Percentiles rank a stretch among this genome's conserved stretches.
These are phyloP conservation scores for Whitmania pigra DNA, from an alignment of 1,140 invertebrate species.

Conservation along the genomic window DNA sequence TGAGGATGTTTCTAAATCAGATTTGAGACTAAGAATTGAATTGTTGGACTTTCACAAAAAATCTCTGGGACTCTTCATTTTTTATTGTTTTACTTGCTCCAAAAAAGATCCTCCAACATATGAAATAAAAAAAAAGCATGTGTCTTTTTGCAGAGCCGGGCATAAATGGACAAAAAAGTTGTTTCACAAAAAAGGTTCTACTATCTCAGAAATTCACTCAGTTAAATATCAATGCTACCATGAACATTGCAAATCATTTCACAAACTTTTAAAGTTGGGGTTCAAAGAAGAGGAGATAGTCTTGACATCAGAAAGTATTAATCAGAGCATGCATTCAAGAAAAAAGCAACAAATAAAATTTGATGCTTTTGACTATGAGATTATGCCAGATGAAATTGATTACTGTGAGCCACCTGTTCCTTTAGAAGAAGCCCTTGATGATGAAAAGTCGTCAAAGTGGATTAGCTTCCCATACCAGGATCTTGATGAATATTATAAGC, in stretches of 20 bases:
- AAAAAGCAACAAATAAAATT: background rate
- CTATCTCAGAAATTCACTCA: background rate
- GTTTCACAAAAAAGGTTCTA: background rate
- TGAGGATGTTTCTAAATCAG: conserved; percentile 11
- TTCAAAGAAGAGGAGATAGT: background rate
- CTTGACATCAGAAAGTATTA: background rate
- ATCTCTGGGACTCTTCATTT: background rate
- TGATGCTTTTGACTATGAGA: background rate
- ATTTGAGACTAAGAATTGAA: background rate
- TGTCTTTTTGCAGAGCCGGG: background rate
- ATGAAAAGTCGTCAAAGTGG: background rate
- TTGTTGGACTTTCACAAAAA: background rate
- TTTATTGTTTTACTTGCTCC: background rate
- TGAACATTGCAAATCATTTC: background rate
- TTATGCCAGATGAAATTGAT: background rate
- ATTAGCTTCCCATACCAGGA: background rate
- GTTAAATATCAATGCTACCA: background rate
- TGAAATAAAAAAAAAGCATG: background rate
- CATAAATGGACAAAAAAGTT: conserved; percentile 4
- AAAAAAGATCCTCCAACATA: background rate
- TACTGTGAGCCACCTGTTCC: background rate
- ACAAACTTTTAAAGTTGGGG: background rate
- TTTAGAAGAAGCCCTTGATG: background rate
- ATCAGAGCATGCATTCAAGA: background rate
- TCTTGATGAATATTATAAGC: background rate